Base-by-base conservation (phyloP, 2,888 invertebrate species). In the Orthonevra nobilis region DNA sequence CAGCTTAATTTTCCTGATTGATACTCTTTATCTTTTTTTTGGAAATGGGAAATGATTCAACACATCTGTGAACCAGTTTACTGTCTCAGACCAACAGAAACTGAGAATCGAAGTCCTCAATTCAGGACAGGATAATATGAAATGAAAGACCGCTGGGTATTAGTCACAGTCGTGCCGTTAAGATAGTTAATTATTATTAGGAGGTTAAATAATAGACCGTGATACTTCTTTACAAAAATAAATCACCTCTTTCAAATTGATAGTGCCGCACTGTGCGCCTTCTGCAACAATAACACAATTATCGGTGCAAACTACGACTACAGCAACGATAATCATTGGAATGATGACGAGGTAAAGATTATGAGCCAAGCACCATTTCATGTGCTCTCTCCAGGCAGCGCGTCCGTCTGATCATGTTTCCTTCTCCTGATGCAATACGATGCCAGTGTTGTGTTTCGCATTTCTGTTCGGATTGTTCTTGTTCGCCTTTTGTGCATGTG, bases 401-500 rank as follows among this genome's bases (percentile, higher is more conserved):
- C 36, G 19, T 40, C 34, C 36, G 28, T 10, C 30, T 28, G 50
- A 66, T 72, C 56, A 72, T 64, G 46, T 60, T 44, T 60, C 58
- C 50, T 32, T 30, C 58, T 40, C 17, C 14, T 52, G 58, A 60
- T 74, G 66, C 60, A 66, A 60, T 66, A 26, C 42, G 54, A 54
- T 48, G 52, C 54, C 9, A 20, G 26, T 36, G 44, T 10, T 12
- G 19, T 3, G 14, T 26, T 10, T 14, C 42, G 23, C 30, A 32
- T 14, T 32, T 2, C 6, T 26, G 48, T 40, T 20, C 28, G 7
- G 28, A 68, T 54, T 61, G 36, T 54, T 74, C 38, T 46, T 23
- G 36, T 36, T n/a, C n/a, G 36, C 15, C 38, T 19, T 38, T 20
- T 7, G 12, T 14, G 10, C 14, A n/a, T n/a, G n/a, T n/a, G n/a